These are phyloP conservation scores for Paedocypris micromegethes DNA, from an alignment of 2,797 vertebrate species.

Conservation along the genomic window DNA sequence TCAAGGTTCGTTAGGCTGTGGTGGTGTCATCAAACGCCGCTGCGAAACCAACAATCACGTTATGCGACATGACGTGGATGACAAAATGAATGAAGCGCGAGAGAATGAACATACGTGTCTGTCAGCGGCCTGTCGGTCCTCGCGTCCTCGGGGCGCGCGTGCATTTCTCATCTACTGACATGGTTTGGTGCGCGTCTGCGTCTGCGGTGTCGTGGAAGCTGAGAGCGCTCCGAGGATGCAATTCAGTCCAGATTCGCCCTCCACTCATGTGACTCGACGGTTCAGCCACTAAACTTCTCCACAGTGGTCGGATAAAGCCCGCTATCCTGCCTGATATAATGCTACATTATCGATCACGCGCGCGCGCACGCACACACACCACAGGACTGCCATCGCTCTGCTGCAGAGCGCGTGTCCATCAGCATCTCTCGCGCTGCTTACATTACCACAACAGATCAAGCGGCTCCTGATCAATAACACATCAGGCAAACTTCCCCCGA, in stretches of 20 bases:
- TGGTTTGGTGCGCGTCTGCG: constrained; percentile 49
- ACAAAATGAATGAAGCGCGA: constrained; percentile 31
- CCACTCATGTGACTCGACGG: not conserved
- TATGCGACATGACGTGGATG: not conserved
- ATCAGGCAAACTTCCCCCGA: not conserved
- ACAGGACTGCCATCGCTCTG: constrained; percentile 8
- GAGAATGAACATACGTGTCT: constrained; percentile 54
- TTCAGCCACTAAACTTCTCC: not conserved
- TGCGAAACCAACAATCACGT: constrained; percentile 4
- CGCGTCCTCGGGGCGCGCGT: constrained; percentile 63
- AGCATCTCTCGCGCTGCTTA: not conserved
- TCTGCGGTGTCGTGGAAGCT: not conserved
- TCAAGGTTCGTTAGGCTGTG: not conserved
- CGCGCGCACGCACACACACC: no score
- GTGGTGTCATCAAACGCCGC: not conserved
- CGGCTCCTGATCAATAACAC: constrained; percentile 9
- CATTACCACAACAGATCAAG: constrained; percentile 9
- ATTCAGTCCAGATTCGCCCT: no score
- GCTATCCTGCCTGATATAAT: not conserved
- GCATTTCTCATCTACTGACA: constrained; percentile 67
- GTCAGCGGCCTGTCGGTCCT: constrained; percentile 65
- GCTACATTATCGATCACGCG: constrained; percentile 34
- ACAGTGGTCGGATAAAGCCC: not conserved
- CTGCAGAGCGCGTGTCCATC: constrained; percentile 23
- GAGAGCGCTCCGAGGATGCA: constrained; percentile 1